Percentiles rank a stretch among this genome's conserved stretches.
phyloP scores from a whole-genome alignment of 2,888 invertebrate species.

The Polyommatus icarus region DNA sequence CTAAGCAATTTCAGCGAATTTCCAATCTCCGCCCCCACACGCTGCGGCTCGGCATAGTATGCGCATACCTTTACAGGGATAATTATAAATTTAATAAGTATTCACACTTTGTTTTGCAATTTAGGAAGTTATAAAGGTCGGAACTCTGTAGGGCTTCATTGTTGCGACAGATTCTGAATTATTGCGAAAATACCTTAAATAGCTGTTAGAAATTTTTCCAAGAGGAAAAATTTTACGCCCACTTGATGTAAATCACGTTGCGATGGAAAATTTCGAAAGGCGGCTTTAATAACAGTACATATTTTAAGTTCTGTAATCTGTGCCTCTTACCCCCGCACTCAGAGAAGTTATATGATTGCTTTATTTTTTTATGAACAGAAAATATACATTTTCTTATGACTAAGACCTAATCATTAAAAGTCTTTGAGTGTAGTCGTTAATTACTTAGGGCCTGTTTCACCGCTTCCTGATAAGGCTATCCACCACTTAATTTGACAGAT shows the following conservation, averaged over 20 bases:
- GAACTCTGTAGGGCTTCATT: background rate
- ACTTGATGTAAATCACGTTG: background rate
- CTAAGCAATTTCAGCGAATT: too few species aligned
- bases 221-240: background rate
- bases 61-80: background rate
- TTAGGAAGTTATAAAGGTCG: slow-evolving; percentile 19
- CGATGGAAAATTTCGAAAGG: background rate
- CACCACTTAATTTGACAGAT: too few species aligned
- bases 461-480: too few species aligned
- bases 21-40: background rate
- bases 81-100: slow-evolving; percentile 30
- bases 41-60: background rate
- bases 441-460: too few species aligned
- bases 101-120: slow-evolving; percentile 22
- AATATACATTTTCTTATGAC: too few species aligned
- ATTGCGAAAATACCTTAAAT: background rate
- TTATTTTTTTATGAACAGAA: too few species aligned
- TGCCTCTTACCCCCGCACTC: too few species aligned
- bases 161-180: background rate
- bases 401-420: too few species aligned
- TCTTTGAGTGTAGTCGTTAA: too few species aligned
- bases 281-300: background rate
- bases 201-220: background rate
- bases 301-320: too few species aligned
- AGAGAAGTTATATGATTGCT: too few species aligned